Conservation (phyloP, 2,113 vertebrate genomes). For the Aepyceros melampus region DNA sequence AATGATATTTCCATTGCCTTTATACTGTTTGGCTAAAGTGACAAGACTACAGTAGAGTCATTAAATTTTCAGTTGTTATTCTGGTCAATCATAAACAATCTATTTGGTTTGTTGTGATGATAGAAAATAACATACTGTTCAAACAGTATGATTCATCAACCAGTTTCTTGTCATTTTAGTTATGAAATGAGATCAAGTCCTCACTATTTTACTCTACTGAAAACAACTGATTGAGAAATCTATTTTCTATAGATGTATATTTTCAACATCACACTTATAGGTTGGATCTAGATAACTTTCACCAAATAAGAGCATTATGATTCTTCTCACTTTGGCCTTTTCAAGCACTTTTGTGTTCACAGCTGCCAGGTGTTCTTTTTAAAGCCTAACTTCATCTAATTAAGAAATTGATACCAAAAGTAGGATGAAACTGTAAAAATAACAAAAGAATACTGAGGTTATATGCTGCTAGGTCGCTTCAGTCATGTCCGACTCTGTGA, state of each 20-base stretch:
- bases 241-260: not conserved
- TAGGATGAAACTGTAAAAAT: not conserved
- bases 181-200: not conserved
- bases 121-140: not conserved
- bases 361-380: not conserved
- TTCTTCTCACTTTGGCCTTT: not conserved
- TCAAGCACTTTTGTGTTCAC: not conserved
- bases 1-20: not conserved
- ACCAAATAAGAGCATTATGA: not conserved
- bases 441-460: not conserved
- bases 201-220: not conserved
- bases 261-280: not conserved
- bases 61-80: slow-evolving; percentile 30
- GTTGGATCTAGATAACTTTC: not conserved
- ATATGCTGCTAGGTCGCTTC: no score
- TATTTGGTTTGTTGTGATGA: not conserved
- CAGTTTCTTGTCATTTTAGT: not conserved
- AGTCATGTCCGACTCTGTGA: no score
- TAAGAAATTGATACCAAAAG: not conserved
- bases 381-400: not conserved
- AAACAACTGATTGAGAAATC: not conserved
- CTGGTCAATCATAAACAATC: not conserved
- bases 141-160: not conserved
- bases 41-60: not conserved
- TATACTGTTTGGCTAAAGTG: not conserved